phyloP scores from a whole-genome alignment of 2,797 vertebrate genomes.

The Tiaroga cobitis region DNA sequence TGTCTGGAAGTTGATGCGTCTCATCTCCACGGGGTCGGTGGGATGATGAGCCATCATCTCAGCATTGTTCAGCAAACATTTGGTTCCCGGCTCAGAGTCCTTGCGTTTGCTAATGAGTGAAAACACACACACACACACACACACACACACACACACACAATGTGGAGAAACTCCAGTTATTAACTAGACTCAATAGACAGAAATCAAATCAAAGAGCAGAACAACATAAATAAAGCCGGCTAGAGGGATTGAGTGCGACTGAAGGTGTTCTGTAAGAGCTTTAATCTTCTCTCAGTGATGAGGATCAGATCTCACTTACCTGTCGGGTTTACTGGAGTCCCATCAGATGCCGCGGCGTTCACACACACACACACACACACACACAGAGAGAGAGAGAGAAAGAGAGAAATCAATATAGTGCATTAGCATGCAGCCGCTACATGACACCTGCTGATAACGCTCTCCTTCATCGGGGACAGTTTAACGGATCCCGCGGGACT shows the following conservation, averaged over 20 bases:
- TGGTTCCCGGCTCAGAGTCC: constrained; percentile 93
- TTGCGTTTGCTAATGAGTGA: constrained; percentile 88
- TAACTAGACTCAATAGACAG: constrained; percentile 26
- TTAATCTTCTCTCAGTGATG: constrained; percentile 37
- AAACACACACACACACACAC: constrained; percentile 51
- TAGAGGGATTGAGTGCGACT: neutral
- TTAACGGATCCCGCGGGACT: constrained; percentile 47
- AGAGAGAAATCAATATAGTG: constrained; percentile 72
- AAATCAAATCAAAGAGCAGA: constrained; percentile 40
- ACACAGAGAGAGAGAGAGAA: neutral
- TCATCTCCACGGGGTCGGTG: constrained; percentile 97
- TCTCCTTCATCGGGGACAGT: constrained; percentile 60
- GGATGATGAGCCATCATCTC: constrained; percentile 95
- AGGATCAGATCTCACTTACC: constrained; percentile 47
- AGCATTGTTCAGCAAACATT: constrained; percentile 91
- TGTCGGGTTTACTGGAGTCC: constrained; percentile 63
- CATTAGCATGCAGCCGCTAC: constrained; percentile 79
- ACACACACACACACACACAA: constrained; percentile 16
- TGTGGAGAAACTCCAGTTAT: constrained; percentile 13
- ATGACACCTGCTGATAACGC: constrained; percentile 68
- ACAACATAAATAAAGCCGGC: constrained; percentile 35
- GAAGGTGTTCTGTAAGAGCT: constrained; percentile 27
- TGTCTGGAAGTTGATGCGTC: constrained; percentile 98
- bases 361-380: neutral
- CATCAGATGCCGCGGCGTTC: neutral